phyloP scores from a whole-genome alignment of 2,888 invertebrate genomes.

The Sipunculus nudus region DNA sequence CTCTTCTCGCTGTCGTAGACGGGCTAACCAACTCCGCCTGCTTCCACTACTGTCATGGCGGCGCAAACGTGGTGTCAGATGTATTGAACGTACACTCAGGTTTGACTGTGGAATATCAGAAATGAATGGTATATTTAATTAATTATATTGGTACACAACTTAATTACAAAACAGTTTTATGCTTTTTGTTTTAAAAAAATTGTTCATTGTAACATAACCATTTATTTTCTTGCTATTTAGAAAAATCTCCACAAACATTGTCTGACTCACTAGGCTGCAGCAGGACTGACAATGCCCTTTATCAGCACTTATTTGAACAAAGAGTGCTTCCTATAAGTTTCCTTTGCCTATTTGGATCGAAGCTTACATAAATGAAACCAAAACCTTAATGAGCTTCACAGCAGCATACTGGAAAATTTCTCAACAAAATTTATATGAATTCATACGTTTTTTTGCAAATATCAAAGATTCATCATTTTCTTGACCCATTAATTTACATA shows the following conservation, averaged over 20 bases:
- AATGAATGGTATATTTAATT: neutral
- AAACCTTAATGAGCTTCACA: no score
- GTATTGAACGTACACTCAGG: constrained; percentile 43
- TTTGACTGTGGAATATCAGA: constrained; percentile 8
- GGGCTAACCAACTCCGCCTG: constrained; percentile 57
- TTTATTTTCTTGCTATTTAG: neutral
- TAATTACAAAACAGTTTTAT: neutral
- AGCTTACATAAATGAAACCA: no score
- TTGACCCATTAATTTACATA: no score
- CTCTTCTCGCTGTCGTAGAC: constrained; percentile 53
- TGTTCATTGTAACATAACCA: neutral
- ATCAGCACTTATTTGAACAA: no score
- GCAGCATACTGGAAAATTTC: no score
- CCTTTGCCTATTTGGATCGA: no score
- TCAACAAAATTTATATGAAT: no score
- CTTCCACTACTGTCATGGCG: constrained; percentile 65
- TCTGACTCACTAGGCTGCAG: neutral
- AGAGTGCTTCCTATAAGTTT: no score
- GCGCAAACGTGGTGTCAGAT: constrained; percentile 51
- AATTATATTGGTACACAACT: neutral
- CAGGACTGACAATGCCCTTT: no score
- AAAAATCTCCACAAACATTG: neutral
- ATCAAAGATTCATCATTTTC: no score
- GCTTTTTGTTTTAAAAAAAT: neutral
- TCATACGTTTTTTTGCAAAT: no score